These are phyloP conservation scores for Campoletis raptor DNA, from an alignment of 2,888 invertebrate genomes.

Conservation along the genomic window DNA sequence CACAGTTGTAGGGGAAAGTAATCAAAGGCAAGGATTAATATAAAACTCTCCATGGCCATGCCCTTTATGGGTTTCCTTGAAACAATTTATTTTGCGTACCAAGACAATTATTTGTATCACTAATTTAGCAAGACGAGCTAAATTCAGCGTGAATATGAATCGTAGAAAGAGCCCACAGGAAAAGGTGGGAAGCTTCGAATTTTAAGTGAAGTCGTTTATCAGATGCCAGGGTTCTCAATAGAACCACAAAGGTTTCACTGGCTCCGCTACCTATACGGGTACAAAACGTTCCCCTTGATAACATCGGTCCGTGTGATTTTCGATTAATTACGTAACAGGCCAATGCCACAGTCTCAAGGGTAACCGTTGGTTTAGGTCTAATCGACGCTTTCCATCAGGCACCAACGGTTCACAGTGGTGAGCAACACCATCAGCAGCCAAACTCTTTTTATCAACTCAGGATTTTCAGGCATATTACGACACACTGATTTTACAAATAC, in stretches of 20 bases:
- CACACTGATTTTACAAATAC: slow-evolving; percentile 50
- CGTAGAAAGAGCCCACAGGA: slow-evolving; percentile 9
- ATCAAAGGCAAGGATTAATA: background rate
- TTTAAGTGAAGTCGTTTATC: slow-evolving; percentile 53
- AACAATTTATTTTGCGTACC: slow-evolving; percentile 5
- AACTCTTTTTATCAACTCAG: slow-evolving; percentile 3
- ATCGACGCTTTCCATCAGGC: slow-evolving; percentile 67
- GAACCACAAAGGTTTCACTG: slow-evolving; percentile 26
- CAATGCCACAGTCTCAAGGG: slow-evolving; percentile 35
- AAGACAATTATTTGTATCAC: slow-evolving; percentile 31
- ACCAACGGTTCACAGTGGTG: slow-evolving; percentile 20
- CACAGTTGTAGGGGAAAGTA: background rate
- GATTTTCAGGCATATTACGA: slow-evolving; percentile 19
- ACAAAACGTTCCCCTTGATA: slow-evolving; percentile 37
- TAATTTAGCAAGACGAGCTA: slow-evolving; percentile 33
- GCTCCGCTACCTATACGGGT: background rate
- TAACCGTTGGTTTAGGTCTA: slow-evolving; percentile 57
- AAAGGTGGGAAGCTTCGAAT: slow-evolving; percentile 24
- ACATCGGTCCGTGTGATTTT: slow-evolving; percentile 59
- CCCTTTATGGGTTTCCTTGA: background rate
- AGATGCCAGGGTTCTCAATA: slow-evolving; percentile 17
- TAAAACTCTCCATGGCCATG: background rate
- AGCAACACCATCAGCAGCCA: slow-evolving; percentile 31
- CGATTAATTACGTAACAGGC: slow-evolving; percentile 65
- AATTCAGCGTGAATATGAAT: slow-evolving; percentile 40